These are phyloP conservation scores for Calypte anna DNA, from an alignment of 2,113 vertebrate species.

Conservation along the genomic window DNA sequence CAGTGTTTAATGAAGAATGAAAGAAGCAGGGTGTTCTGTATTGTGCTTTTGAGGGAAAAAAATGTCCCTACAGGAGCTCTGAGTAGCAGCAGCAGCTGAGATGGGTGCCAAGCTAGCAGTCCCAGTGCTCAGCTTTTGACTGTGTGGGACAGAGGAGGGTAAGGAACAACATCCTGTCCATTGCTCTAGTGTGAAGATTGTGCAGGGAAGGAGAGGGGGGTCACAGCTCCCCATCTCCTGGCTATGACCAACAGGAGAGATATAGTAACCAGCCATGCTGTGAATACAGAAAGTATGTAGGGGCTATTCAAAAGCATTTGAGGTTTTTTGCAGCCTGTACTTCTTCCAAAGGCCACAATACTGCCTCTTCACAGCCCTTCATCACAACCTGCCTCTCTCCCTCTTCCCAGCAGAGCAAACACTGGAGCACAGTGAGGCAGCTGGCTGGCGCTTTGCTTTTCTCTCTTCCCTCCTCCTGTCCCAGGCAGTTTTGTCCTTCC, in stretches of 20 bases:
- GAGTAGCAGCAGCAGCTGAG: background rate
- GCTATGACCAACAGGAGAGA: background rate
- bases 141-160: background rate
- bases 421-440: background rate
- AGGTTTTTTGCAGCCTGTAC: background rate
- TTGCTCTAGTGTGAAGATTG: background rate
- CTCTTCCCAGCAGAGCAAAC: background rate
- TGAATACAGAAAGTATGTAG: conserved; percentile 3
- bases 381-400: conserved; percentile 9
- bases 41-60: background rate
- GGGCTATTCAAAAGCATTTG: background rate
- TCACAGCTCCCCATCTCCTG: conserved; percentile 2
- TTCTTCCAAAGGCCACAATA: background rate
- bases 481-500: background rate
- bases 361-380: background rate
- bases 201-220: background rate
- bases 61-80: accelerated
- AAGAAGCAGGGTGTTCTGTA: background rate
- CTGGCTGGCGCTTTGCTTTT: background rate
- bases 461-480: background rate
- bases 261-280: background rate
- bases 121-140: background rate
- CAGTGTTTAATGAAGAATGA: background rate
- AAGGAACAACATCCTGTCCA: background rate
- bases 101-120: background rate